Evolutionary conservation across 2,888 invertebrate genomes (phyloP), one percentile per base, ranked within the genome.

Genomic region (Hemistola chrysoprasaria): DNA sequence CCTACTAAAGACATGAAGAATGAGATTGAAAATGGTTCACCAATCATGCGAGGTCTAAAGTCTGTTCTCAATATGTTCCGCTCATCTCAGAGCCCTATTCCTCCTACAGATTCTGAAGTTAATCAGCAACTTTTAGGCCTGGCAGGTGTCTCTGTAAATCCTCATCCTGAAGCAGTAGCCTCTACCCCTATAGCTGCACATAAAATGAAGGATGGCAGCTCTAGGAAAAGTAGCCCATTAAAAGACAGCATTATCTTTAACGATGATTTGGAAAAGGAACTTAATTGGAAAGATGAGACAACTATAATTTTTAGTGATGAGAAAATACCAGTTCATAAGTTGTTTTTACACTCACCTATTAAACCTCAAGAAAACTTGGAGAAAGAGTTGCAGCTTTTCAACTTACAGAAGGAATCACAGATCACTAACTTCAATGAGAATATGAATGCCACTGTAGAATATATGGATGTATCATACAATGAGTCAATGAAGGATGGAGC

Each of bases 241-340:
- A 86, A 78, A 58, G 86, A 86, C 7, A 80, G 80, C 48, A 53
- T 87, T 27, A 66, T 71, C 5, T 88, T 88, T 36, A 84, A 79
- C 48, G 81, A 87, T 36, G 87, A 84, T 50, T 61, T 88, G 11
- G 84, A 86, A 49, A 84, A 67, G 42, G 86, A 88, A 45, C 50
- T 88, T 11, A 68, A 73, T 30, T 88, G 88, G 88, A 82, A 81
- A 53, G 81, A 87, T 66, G 87, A 88, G 40, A 75, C 82, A 9
- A 78, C 77, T 16, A 76, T 86, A 37, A 50, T 80, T 26, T 83
- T 85, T 32, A 81, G 76, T 30, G 60, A 80, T 35, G 87, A 88
- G 48, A 83, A 79, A 46, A 78, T 83, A 26, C 85, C 87, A 1
- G 65, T 81, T 38, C 79, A 80, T 40, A 87, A 86, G 59, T 56